phyloP scores from a whole-genome alignment of 2,113 vertebrate species.

The Chamaea fasciata region DNA sequence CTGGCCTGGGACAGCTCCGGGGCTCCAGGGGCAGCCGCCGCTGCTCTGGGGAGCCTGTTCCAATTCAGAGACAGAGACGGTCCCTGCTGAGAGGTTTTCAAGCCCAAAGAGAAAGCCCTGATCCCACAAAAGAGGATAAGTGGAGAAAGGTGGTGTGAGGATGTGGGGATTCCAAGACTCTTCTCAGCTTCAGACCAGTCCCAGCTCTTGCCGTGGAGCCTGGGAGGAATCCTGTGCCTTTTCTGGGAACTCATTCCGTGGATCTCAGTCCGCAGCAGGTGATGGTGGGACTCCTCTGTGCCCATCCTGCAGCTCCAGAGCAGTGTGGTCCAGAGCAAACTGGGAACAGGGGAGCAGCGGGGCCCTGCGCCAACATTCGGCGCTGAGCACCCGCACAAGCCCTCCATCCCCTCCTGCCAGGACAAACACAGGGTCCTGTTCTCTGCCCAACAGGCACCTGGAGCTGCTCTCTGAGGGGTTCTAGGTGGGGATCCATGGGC shows the following conservation, averaged over 20 bases:
- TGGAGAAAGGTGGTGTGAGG: not conserved
- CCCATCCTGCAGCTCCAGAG: not conserved
- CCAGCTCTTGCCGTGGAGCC: not conserved
- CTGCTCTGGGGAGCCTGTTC: not conserved
- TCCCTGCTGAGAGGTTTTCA: not conserved
- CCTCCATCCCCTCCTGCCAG: not conserved
- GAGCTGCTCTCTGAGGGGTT: not conserved
- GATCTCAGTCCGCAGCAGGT: not conserved
- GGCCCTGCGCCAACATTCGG: not conserved
- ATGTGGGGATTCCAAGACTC: not conserved
- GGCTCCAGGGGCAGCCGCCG: not conserved
- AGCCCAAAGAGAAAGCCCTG: not conserved
- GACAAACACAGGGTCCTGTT: not conserved
- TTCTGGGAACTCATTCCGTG: not conserved
- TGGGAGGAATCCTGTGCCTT: not conserved
- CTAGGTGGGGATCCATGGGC: rapidly evolving
- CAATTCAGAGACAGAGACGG: not conserved
- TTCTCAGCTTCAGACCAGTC: not conserved
- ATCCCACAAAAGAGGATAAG: not conserved
- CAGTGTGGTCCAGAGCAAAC: rapidly evolving
- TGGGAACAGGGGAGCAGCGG: not conserved
- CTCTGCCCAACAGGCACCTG: not conserved
- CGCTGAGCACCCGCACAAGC: not conserved
- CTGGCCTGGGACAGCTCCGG: not conserved
- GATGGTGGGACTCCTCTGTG: not conserved